Evolutionary conservation across 30 jellyfish, hydroid and myxozoan genomes (phyloP).

Genomic region (Catostylus mosaicus): DNA sequence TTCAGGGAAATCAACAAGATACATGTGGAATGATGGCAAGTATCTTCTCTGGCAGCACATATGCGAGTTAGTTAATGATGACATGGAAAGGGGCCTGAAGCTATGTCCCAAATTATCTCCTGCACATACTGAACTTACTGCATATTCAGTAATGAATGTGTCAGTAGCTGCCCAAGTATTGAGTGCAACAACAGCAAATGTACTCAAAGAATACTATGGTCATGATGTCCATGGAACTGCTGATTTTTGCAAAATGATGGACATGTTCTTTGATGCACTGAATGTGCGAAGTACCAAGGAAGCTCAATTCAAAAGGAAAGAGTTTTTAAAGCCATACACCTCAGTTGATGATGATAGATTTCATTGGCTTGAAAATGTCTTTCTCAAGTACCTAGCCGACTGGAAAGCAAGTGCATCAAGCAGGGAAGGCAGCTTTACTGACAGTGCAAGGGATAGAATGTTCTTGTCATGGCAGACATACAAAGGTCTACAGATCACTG

Average conservation of each 20-base stretch:
- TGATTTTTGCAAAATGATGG: too few species aligned
- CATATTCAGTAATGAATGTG: constrained; percentile 53
- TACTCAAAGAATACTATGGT: constrained; percentile 28
- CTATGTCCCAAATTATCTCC: constrained; percentile 42
- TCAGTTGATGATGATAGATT: too few species aligned
- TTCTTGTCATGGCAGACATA: too few species aligned
- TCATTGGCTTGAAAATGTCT: too few species aligned
- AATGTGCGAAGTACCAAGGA: too few species aligned
- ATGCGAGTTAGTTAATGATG: constrained; percentile 46
- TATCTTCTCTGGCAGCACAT: too few species aligned
- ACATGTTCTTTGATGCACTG: too few species aligned
- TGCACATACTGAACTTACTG: constrained; percentile 42
- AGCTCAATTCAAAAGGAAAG: too few species aligned
- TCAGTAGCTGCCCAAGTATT: constrained; percentile 59
- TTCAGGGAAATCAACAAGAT: too few species aligned
- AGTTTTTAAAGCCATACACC: too few species aligned
- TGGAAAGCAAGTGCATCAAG: constrained; percentile 49
- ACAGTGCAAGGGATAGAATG: not conserved
- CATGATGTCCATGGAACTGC: constrained; percentile 61
- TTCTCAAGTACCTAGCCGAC: constrained; percentile 32
- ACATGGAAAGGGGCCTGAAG: constrained; percentile 51
- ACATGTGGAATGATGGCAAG: too few species aligned
- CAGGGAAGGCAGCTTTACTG: constrained; percentile 50
- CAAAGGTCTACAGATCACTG: too few species aligned
- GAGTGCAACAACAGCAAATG: constrained; percentile 47